Percentiles rank a stretch among this genome's conserved stretches.
Conservation (phyloP, 2,888 invertebrate genomes). For the Pseudococcus longispinus region DNA sequence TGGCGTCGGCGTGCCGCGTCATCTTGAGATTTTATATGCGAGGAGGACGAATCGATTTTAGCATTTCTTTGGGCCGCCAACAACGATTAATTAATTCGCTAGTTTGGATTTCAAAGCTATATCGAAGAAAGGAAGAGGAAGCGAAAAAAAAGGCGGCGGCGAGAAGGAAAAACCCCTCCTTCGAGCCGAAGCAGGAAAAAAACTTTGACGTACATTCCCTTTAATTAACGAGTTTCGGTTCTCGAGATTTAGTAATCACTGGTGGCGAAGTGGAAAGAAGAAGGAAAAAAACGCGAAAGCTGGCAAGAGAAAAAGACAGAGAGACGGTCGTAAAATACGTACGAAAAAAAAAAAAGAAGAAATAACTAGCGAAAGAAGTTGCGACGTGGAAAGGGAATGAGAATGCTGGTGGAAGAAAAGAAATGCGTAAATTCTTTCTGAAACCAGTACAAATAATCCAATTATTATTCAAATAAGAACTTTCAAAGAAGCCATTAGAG, state of each 20-base stretch:
- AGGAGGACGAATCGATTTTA: slow-evolving; percentile 9
- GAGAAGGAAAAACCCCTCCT: neutral
- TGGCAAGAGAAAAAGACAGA: neutral
- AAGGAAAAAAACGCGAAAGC: slow-evolving; percentile 55
- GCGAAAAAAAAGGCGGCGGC: neutral
- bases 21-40: neutral
- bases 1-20: slow-evolving; percentile 33
- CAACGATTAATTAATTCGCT: slow-evolving; percentile 26
- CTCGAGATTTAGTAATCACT: slow-evolving; percentile 37
- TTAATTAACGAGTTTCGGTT: slow-evolving; percentile 34
- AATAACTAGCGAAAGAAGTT: slow-evolving; percentile 9
- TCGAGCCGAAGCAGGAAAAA: slow-evolving; percentile 16
- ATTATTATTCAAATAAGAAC: slow-evolving; percentile 57
- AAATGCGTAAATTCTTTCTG: slow-evolving; percentile 55
- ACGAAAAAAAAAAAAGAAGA: neutral
- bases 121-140: neutral
- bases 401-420: slow-evolving; percentile 25
- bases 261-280: neutral
- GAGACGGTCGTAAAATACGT: neutral
- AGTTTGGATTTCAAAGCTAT: slow-evolving; percentile 38
- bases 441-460: slow-evolving; percentile 56
- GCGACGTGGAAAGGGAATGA: slow-evolving; percentile 3
- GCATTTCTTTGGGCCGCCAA: neutral
- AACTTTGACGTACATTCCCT: slow-evolving; percentile 31
- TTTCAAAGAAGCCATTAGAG: slow-evolving; percentile 56